Conservation (phyloP, 2,113 vertebrate genomes). For the Hystrix brachyura region DNA sequence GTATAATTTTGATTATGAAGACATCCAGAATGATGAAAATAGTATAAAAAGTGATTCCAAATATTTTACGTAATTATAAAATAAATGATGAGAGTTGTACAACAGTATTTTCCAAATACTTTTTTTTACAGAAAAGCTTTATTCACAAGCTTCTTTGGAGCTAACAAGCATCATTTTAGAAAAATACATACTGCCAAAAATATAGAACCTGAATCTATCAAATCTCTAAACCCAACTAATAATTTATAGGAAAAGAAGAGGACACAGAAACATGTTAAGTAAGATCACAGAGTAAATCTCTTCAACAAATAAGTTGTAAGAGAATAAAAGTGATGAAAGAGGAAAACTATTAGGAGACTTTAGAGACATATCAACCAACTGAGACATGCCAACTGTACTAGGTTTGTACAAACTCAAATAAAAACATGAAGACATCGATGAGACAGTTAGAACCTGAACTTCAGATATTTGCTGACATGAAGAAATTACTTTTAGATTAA, state of each 20-base stretch:
- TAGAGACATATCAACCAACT: constrained; percentile 9
- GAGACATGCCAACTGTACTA: not conserved
- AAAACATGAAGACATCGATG: constrained; percentile 26
- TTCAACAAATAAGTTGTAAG: constrained; percentile 25
- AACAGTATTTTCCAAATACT: not conserved
- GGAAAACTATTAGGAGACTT: constrained; percentile 6
- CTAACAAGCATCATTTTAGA: not conserved
- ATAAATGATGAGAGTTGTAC: not conserved
- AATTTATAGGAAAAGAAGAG: not conserved
- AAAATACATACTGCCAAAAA: not conserved
- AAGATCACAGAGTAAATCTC: constrained; percentile 13
- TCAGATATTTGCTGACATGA: not conserved
- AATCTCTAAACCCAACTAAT: not conserved
- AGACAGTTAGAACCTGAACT: constrained; percentile 8
- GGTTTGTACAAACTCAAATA: not conserved
- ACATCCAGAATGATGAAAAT: not conserved
- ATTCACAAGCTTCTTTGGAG: not conserved
- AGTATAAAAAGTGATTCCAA: not conserved
- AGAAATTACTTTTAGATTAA: constrained; percentile 46
- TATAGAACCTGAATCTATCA: not conserved
- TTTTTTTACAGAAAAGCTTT: not conserved
- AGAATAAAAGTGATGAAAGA: not conserved
- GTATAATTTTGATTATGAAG: constrained; percentile 26
- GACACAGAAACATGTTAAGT: not conserved
- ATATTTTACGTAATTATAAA: not conserved